Conservation (phyloP, 2,888 invertebrate species). For the Daptonema setosum region DNA sequence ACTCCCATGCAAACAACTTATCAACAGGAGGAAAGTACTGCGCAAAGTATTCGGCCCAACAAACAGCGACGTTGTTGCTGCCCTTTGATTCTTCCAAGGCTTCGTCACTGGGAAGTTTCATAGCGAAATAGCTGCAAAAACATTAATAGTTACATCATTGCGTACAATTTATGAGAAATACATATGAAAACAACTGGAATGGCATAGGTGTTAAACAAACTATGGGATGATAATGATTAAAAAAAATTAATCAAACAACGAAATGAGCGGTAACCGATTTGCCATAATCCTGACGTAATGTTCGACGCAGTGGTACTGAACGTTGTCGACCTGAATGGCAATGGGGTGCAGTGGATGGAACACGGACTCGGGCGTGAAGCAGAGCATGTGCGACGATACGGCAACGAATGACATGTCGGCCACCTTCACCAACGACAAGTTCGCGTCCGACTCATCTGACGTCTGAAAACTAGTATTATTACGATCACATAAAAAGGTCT, state of each 20-base stretch:
- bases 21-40: background rate
- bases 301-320: background rate
- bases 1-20: background rate
- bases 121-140: background rate
- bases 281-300: background rate
- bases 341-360: conserved; percentile 24
- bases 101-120: background rate
- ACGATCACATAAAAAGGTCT: too few species aligned
- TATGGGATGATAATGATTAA: too few species aligned
- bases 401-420: background rate
- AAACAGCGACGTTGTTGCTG: background rate
- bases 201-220: too few species aligned
- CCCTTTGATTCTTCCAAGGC: background rate
- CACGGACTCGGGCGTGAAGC: conserved; percentile 23
- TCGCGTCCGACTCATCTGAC: too few species aligned
- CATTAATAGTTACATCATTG: too few species aligned
- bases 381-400: conserved; percentile 20
- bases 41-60: background rate
- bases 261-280: too few species aligned
- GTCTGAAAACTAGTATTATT: too few species aligned
- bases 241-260: too few species aligned
- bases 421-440: background rate
- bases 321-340: conserved; percentile 11
- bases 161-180: too few species aligned
- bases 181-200: too few species aligned